Conservation (phyloP, 1,140 invertebrate species). For the Coptotermes formosanus region DNA sequence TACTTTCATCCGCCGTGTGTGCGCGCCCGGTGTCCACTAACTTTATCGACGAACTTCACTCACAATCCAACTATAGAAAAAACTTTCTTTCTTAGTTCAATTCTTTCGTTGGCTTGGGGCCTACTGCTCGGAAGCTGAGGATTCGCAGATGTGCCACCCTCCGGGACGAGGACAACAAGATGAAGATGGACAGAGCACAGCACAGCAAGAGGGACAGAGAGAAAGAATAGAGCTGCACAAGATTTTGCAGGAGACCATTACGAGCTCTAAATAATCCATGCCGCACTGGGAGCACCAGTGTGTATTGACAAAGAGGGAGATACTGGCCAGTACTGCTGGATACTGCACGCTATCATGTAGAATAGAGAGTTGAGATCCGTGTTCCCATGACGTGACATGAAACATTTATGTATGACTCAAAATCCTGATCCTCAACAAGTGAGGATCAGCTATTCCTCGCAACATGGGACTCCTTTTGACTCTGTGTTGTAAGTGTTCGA, state of each 20-base stretch:
- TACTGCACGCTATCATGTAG: neutral
- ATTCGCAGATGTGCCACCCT: slow-evolving; percentile 13
- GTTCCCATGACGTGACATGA: slow-evolving; percentile 32
- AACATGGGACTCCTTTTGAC: neutral
- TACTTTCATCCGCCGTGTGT: neutral
- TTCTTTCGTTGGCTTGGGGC: slow-evolving; percentile 24
- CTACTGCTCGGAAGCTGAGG: slow-evolving; percentile 2
- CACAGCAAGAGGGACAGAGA: slow-evolving; percentile 2
- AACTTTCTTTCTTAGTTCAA: slow-evolving; percentile 27
- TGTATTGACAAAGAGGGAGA: slow-evolving; percentile 28
- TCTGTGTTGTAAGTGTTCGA: no score
- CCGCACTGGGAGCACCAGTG: neutral
- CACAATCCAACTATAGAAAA: slow-evolving; percentile 26
- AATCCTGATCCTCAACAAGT: slow-evolving; percentile 25
- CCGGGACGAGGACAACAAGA: slow-evolving; percentile 20
- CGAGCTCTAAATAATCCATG: slow-evolving; percentile 33
- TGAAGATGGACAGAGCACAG: slow-evolving; percentile 17
- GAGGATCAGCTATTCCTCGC: neutral
- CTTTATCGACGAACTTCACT: slow-evolving; percentile 16
- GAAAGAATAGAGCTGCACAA: slow-evolving; percentile 29
- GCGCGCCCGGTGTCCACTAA: slow-evolving; percentile 25
- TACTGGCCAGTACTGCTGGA: neutral
- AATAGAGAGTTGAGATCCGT: slow-evolving; percentile 22
- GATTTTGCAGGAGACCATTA: slow-evolving; percentile 31
- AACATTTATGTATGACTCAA: slow-evolving; percentile 29